phyloP scores from a whole-genome alignment of 2,888 invertebrate species.

The Cosmia pyralina region DNA sequence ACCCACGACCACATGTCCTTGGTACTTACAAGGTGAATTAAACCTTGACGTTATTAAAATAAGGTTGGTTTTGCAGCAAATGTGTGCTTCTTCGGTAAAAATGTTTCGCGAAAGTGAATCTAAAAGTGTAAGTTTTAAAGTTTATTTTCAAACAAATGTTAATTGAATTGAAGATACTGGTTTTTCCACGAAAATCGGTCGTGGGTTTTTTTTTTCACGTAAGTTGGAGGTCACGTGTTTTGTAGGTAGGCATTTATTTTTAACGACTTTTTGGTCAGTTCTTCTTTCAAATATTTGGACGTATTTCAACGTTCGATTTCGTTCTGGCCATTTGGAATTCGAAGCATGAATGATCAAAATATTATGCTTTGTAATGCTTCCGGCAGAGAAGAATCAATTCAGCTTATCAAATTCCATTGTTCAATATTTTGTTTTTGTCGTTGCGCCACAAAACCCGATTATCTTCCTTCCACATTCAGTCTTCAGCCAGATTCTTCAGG shows the following conservation, averaged over 20 bases:
- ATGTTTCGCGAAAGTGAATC: constrained; percentile 39
- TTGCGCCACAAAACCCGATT: neutral
- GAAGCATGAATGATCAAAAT: neutral
- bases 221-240: constrained; percentile 27
- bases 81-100: neutral
- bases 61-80: constrained; percentile 9
- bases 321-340: constrained; percentile 19
- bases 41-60: fast-evolving
- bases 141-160: constrained; percentile 39
- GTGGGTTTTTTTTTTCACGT: constrained; percentile 13
- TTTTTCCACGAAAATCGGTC: constrained; percentile 20
- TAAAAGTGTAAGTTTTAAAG: constrained; percentile 39
- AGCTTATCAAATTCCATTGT: neutral
- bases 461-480: neutral
- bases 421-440: neutral
- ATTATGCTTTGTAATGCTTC: constrained; percentile 2
- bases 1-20: constrained; percentile 62
- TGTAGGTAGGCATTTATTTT: constrained; percentile 1
- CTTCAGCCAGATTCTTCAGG: neutral
- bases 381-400: neutral
- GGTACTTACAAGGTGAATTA: neutral
- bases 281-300: constrained; percentile 29
- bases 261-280: constrained; percentile 42
- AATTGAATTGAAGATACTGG: constrained; percentile 27
- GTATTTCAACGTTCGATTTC: constrained; percentile 30